Base-by-base conservation (phyloP, 2,113 vertebrate species). In the Lutjanus erythropterus region DNA sequence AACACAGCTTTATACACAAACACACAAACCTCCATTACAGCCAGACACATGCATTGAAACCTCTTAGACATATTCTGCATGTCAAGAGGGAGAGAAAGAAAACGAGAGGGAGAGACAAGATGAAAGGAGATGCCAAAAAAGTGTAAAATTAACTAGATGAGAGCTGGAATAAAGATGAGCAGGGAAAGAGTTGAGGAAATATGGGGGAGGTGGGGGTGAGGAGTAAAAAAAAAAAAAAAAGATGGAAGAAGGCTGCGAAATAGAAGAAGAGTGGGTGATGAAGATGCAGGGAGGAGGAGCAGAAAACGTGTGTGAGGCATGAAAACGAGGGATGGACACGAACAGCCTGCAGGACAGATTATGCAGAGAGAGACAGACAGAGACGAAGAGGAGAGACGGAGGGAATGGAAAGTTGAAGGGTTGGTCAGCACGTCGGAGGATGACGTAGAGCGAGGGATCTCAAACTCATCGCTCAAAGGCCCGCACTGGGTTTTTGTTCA, bases 151-250 rank as follows among this genome's bases (percentile, higher is more conserved):
- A 80, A 68, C 49, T 18, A 70, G 59, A 79, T 71, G 69, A 82
- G 71, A 67, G 73, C 47, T 55, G 68, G 84, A 85, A 80, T 76
- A 76, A 69, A 87, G 80, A 78, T 21, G 71, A 82, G 81, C n/a
- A 10, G 3, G 58, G 67, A 35, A 47, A 37, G 39, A 60, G 27
- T 46, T 71, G 65, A 39, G 42, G 46, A 76, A 68, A 29, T 1
- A 8, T 0, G 2, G 5, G 37, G 31, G 59, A 35, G 50, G 1
- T 1, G 6, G 49, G 37, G 62, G 39, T 72, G 31, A 61, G 59
- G 39, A 39, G 39, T 2, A 9, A 25, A 49, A 49, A 49, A 49
- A 44, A 50, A 35, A 19, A 66, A 19, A 6, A 42, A 55, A 60
- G 29, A 62, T 8, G n/a, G 50, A 78, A 44, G 46, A 12, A 1